These are phyloP conservation scores for Mormyrus hasselquistii DNA, from an alignment of 2,797 vertebrate genomes.

Conservation along the genomic window DNA sequence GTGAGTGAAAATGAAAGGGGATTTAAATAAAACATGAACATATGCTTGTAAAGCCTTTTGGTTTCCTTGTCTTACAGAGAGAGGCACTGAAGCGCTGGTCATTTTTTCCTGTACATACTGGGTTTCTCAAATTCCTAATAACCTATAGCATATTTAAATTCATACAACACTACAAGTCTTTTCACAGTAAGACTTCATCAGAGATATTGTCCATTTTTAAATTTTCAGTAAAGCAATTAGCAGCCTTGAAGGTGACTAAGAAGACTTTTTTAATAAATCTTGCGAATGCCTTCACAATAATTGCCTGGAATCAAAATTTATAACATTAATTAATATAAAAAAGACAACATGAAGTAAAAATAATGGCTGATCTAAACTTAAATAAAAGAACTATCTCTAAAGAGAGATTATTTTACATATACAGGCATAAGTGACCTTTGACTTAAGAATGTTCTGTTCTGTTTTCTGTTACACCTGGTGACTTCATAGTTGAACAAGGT, in stretches of 20 bases:
- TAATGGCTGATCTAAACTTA: neutral
- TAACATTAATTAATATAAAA: neutral
- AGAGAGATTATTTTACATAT: neutral
- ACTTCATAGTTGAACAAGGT: neutral
- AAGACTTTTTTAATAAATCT: neutral
- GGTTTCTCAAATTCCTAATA: neutral
- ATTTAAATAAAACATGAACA: conserved; percentile 51
- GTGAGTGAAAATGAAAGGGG: conserved; percentile 58
- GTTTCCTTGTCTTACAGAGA: neutral
- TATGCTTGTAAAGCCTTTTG: conserved; percentile 51
- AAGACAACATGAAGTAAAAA: neutral
- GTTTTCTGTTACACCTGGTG: neutral
- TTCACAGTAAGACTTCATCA: neutral
- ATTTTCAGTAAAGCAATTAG: neutral
- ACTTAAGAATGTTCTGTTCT: neutral
- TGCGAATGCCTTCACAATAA: neutral
- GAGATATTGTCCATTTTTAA: neutral
- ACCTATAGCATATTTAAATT: neutral
- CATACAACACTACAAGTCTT: neutral
- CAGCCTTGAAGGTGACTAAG: neutral
- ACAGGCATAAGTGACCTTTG: neutral
- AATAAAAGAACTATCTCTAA: neutral
- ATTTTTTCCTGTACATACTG: neutral
- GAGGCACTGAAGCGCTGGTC: neutral
- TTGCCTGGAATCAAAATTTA: neutral